Base-by-base conservation (phyloP, 2,113 vertebrate species). In the Hymenochirus boettgeri region DNA sequence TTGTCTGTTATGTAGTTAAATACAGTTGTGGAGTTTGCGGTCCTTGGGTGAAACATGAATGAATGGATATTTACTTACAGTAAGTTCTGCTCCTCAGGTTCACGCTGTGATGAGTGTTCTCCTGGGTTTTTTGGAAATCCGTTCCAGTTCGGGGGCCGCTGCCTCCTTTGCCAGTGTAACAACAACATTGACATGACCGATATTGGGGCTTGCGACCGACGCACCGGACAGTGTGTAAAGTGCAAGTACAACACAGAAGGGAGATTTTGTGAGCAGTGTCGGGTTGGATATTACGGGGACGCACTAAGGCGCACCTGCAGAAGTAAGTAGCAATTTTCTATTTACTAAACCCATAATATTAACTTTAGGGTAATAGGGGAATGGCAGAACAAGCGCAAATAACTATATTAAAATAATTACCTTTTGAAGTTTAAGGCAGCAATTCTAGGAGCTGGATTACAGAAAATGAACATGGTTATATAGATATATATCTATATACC, bases 201-300 rank as follows among this genome's bases (percentile, higher is more conserved):
- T 64, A 75, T 83, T 0, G 85, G 76, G 1, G 82, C 94, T 0
- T 99, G 96, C 0, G 91, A 98, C 73, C 76, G 83, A 22, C 87
- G 33, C 61, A 93, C 85, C 0, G 96, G 96, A 7, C 84, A 73
- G 27, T 99, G 96, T 80, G 83, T 85, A 62, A 93, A 82, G 37
- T 99, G 96, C 72, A 87, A 93, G 48, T 89, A 97, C 79, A 89
- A 98, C 81, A 93, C 92, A 0, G 95, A 97, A 2, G 96, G 96
- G 3, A 76, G 84, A 0, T 79, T 53, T 62, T 99, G 96, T 0
- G 85, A 87, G 1, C 70, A 87, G 72, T 98, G 96, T 78, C 87
- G 83, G 72, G 82, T 84, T 0, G 86, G 96, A 18, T 96, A 90
- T 69, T 90, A 92, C 0, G 96, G 96, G 0, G 92, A 98, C 6